Percentiles rank a stretch among this genome's conserved stretches.
Evolutionary conservation across 2,888 invertebrate genomes (phyloP).

Genomic region (Watsonalla binaria): DNA sequence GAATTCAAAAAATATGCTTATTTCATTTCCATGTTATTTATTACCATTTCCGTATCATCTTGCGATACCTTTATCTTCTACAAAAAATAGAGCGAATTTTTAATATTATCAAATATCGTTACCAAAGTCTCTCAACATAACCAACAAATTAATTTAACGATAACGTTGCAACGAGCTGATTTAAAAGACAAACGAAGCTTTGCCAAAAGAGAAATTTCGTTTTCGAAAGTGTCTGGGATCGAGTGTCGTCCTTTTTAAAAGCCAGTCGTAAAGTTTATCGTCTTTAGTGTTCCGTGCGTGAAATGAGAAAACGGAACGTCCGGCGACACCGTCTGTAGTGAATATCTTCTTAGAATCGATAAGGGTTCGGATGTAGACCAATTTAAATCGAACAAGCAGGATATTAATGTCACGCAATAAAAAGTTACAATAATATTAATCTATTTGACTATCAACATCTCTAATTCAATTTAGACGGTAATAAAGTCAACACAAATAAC

Average conservation of each 20-base stretch:
- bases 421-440: neutral
- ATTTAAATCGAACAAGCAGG: too few species aligned
- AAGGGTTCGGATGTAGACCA: neutral
- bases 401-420: too few species aligned
- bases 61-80: neutral
- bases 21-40: too few species aligned
- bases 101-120: neutral
- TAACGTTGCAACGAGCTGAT: slow-evolving; percentile 33
- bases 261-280: slow-evolving; percentile 67
- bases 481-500: neutral
- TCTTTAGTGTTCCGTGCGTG: slow-evolving; percentile 56
- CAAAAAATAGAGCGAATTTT: neutral
- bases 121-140: neutral
- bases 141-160: slow-evolving; percentile 16
- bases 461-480: neutral
- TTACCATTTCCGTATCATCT: too few species aligned
- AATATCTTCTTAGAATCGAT: neutral
- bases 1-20: too few species aligned
- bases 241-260: slow-evolving; percentile 61
- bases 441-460: neutral
- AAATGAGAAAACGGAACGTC: slow-evolving; percentile 43
- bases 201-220: slow-evolving; percentile 54
- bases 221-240: slow-evolving; percentile 61
- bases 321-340: neutral
- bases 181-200: slow-evolving; percentile 32